Evolutionary conservation across 2,888 invertebrate genomes (phyloP), one percentile per base, ranked within the genome.

Genomic region (Meliscaeva auricollis): DNA sequence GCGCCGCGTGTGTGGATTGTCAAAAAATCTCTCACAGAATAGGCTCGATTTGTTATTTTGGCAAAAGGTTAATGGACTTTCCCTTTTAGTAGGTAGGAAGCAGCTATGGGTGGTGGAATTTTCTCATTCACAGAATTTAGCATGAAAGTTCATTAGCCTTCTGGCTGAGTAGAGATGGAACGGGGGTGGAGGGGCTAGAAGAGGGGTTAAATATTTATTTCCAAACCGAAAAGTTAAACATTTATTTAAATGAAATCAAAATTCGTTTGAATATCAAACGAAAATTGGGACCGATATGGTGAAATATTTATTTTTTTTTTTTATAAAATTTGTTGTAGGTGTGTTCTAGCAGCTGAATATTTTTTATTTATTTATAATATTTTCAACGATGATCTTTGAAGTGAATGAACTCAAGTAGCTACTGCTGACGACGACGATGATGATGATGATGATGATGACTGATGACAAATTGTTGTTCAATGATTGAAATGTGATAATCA

Each of bases 11-110:
- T 77, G 75, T 75, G 80, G 80, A 38, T 15, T 80, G 80, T 76
- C 58, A 48, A 44, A 46, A 26, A 69, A 30, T 44, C 50, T 44
- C 50, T 35, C 22, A 44, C 35, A 41, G 17, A 70, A 62, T 76
- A 32, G 44, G 70, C 70, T 60, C 54, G 70, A 60, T 79, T 58
- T 58, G 35, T 58, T 56, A 58, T 35, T 52, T 77, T 70, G 48
- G 35, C 50, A 30, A 70, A 54, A 84, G 84, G 80, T 84, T 72
- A 80, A 32, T 75, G 84, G 64, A 84, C 84, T 80, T 75, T 84
- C 54, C 66, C 75, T 84, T 84, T 80, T 76, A 9, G 69, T 52
- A 41, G 41, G 41, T 11, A 35, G 26, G 38, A 0, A 15, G 22
- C 20, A 30, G 26, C 4, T 26, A 4, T 26, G 26, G 30, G 32